Conservation (phyloP, 2,797 vertebrate genomes). For the Neostethus bicornis region DNA sequence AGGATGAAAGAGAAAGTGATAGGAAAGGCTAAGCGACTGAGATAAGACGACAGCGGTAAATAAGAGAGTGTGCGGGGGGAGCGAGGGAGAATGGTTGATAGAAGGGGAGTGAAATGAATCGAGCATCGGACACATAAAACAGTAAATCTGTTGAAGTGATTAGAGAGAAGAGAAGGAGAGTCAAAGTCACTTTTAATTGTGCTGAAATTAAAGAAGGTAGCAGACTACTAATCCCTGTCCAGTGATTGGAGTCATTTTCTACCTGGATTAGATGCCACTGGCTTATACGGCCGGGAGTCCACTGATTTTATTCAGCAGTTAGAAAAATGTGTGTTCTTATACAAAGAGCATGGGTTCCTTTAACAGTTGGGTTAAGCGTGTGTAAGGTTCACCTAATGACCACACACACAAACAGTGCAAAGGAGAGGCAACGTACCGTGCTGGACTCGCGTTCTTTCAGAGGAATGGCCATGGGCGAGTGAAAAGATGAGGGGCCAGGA, state of each 20-base stretch:
- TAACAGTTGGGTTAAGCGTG: slow-evolving; percentile 47
- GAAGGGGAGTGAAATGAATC: slow-evolving; percentile 30
- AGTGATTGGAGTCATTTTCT: slow-evolving; percentile 78
- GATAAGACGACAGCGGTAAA: slow-evolving; percentile 31
- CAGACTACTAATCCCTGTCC: slow-evolving; percentile 75
- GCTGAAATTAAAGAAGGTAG: slow-evolving; percentile 79
- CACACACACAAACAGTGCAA: slow-evolving; percentile 52
- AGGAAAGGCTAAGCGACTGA: slow-evolving; percentile 22
- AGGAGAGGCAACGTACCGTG: slow-evolving; percentile 82
- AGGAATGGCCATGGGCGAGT: slow-evolving; percentile 64
- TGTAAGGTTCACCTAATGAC: slow-evolving; percentile 68
- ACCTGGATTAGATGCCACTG: slow-evolving; percentile 78
- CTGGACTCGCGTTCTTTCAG: slow-evolving; percentile 92
- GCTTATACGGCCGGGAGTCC: slow-evolving; percentile 75
- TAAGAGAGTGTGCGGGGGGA: slow-evolving; percentile 16
- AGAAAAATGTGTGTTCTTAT: slow-evolving; percentile 63
- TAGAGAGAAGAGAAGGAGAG: slow-evolving; percentile 54
- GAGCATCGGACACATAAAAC: slow-evolving; percentile 45
- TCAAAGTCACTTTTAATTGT: slow-evolving; percentile 86
- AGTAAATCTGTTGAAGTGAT: slow-evolving; percentile 61
- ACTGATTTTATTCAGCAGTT: slow-evolving; percentile 71
- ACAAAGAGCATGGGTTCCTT: slow-evolving; percentile 54
- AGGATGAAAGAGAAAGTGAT: slow-evolving; percentile 9
- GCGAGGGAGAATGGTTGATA: slow-evolving; percentile 12
- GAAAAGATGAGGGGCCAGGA: slow-evolving; percentile 75